These are phyloP conservation scores for Tiphia femorata DNA, from an alignment of 2,888 invertebrate genomes.

Conservation along the genomic window DNA sequence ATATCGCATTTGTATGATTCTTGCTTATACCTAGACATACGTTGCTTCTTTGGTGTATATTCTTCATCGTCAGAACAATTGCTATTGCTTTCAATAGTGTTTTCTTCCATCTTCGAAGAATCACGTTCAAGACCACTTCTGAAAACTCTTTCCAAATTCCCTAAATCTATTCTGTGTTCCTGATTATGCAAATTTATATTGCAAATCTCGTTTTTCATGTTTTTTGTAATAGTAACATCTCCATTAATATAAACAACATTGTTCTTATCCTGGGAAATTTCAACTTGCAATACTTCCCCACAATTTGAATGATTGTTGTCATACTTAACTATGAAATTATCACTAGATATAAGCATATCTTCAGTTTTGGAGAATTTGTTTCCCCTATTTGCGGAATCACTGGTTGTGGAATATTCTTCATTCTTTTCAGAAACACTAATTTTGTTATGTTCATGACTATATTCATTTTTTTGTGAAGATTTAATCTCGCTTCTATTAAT, in stretches of 20 bases:
- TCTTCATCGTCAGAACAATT: conserved; percentile 65
- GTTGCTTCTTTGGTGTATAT: conserved; percentile 66
- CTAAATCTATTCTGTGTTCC: conserved; percentile 61
- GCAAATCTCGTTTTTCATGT: conserved; percentile 47
- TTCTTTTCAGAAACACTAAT: conserved; percentile 29
- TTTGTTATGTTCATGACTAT: conserved; percentile 32
- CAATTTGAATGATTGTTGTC: conserved; percentile 42
- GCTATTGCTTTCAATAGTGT: conserved; percentile 46
- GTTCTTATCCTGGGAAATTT: conserved; percentile 49
- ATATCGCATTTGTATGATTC: conserved; percentile 65
- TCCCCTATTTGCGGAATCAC: conserved; percentile 43
- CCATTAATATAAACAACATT: conserved; percentile 59
- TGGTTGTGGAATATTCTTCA: conserved; percentile 37
- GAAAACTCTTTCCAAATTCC: conserved; percentile 61
- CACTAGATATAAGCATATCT: conserved; percentile 53
- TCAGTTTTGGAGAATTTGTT: conserved; percentile 55
- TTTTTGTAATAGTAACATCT: conserved; percentile 62
- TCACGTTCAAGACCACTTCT: conserved; percentile 55
- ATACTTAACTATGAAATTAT: conserved; percentile 58
- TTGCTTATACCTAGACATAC: conserved; percentile 66
- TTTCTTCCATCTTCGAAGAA: conserved; percentile 50
- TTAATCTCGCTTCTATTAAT: conserved; percentile 40
- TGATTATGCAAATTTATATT: conserved; percentile 44
- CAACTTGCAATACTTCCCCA: conserved; percentile 41
- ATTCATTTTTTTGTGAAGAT: conserved; percentile 41